These are phyloP conservation scores for Geococcyx californianus DNA, from an alignment of 2,113 vertebrate genomes.

Conservation along the genomic window DNA sequence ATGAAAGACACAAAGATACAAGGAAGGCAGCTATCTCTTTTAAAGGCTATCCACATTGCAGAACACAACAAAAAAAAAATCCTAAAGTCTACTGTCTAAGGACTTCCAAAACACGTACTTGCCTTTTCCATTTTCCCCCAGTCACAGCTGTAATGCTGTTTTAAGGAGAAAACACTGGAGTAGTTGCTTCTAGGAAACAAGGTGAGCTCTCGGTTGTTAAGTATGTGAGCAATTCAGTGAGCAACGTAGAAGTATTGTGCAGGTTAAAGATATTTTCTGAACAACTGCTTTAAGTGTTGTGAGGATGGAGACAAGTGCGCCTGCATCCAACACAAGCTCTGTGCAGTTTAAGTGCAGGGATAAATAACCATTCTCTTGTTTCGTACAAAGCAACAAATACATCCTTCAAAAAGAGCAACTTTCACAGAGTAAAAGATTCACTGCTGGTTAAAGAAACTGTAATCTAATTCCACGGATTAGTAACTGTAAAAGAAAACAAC, in stretches of 20 bases:
- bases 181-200: not conserved
- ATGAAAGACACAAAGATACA: not conserved
- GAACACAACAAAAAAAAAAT: not conserved
- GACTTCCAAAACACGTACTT: not conserved
- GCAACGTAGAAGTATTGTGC: not conserved
- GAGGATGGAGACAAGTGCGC: not conserved
- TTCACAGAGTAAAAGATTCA: not conserved
- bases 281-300: not conserved
- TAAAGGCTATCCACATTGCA: not conserved
- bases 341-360: not conserved
- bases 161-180: not conserved
- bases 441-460: not conserved
- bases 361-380: not conserved
- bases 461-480: not conserved
- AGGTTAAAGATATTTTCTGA: not conserved
- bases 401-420: not conserved
- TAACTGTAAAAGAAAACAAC: not conserved
- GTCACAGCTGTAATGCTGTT: not conserved
- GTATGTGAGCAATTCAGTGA: not conserved
- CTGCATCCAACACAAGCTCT: not conserved
- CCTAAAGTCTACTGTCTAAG: not conserved
- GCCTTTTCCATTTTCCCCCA: not conserved
- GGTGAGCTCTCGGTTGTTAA: not conserved
- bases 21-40: not conserved
- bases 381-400: not conserved